Base-by-base conservation (phyloP, 2,113 vertebrate genomes). In the Scomber japonicus region DNA sequence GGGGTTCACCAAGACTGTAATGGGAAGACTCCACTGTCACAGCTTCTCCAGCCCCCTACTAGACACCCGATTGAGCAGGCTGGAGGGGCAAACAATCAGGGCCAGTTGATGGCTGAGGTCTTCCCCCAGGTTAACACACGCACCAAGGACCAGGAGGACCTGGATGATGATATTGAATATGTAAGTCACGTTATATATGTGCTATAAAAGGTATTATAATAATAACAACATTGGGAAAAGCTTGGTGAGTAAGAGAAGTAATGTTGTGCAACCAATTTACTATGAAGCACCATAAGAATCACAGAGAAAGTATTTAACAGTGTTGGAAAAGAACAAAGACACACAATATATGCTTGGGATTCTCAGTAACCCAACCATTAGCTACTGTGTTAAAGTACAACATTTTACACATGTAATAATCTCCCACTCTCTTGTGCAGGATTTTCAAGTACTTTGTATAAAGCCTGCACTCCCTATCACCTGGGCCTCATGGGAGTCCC, bases 141-240 rank as follows among this genome's bases (percentile, higher is more conserved):
- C 55, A 88, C 93, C 87, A 96, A 96, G 73, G 96, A 96, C 61
- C 91, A 83, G 3, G 96, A 95, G 21, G 96, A 97, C 71, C 96
- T 98, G 31, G 98, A 99, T 45, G 97, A 99, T 60, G 97, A 99
- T 87, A 96, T 97, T 0, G 97, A 99, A 82, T 99, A 99, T 2
- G 98, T 99, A 93, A 96, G 97, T 95, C 40, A 14, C 31, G 3
- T 11, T 65, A 13, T 24, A 24, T 50, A 19, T 15, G 31, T 57
- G 17, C 45, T n/a, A 1, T 2, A 17, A 19, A 62, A 11, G 53
- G n/a, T 63, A 56, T 57, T 49, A 67, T 3, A 0, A 2, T 65
- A 56, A 64, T 19, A 75, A 31, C 53, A 59, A 31, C 53, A 59
- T 45, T 49, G 63, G 9, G 19, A 71, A 56, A 55, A 35, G 35